Conservation (phyloP, 2,797 vertebrate genomes). For the Valencia hispanica region DNA sequence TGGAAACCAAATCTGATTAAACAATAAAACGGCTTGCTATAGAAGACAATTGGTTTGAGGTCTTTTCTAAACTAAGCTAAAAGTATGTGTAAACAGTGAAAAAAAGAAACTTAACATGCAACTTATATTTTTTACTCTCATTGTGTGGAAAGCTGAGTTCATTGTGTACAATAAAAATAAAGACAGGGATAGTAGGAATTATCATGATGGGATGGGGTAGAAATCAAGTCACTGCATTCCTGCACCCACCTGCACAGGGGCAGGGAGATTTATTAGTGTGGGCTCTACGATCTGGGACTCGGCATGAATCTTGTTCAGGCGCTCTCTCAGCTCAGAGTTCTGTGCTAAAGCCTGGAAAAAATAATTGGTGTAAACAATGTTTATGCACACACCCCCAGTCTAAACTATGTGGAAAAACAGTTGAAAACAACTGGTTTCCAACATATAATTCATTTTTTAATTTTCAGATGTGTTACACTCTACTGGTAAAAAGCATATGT, state of each 20-base stretch:
- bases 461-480: slow-evolving; percentile 7
- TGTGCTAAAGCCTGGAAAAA: slow-evolving; percentile 94
- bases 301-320: slow-evolving; percentile 94
- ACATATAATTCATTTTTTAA: background rate
- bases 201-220: slow-evolving; percentile 28
- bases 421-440: slow-evolving; percentile 4
- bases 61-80: slow-evolving; percentile 3
- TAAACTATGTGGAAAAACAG: slow-evolving; percentile 4
- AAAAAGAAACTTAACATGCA: background rate
- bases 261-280: slow-evolving; percentile 86
- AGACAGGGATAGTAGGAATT: slow-evolving; percentile 43
- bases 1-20: slow-evolving; percentile 53
- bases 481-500: slow-evolving; percentile 19
- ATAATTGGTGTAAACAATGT: slow-evolving; percentile 54
- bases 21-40: slow-evolving; percentile 29
- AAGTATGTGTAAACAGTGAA: background rate
- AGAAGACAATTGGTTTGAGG: slow-evolving; percentile 24
- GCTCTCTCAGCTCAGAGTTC: slow-evolving; percentile 95
- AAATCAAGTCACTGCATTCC: slow-evolving; percentile 62
- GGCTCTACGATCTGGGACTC: slow-evolving; percentile 92
- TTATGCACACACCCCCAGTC: slow-evolving; percentile 48
- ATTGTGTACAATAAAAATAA: slow-evolving; percentile 50
- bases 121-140: background rate
- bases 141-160: background rate
- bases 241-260: slow-evolving; percentile 92